Evolutionary conservation across 2,888 invertebrate genomes (phyloP), one percentile per base, ranked within the genome.

Genomic region (Sialis lutaria): DNA sequence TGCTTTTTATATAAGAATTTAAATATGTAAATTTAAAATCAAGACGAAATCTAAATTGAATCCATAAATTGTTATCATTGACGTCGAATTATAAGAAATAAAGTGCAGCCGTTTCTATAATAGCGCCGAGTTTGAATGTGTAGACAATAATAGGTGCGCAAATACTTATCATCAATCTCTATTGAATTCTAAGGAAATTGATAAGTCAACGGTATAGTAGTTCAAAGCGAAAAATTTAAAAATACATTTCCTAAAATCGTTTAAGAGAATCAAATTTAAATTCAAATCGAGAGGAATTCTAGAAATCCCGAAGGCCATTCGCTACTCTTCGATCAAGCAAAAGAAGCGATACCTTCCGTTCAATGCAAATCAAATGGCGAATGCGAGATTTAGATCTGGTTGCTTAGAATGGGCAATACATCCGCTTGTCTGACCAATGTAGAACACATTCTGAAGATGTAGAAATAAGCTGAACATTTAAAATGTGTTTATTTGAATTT

Each of bases 281-380:
- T 45, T 45, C 45, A 45, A 45, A 45, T 43, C 22, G 45, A 33
- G 35, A 33, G 35, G 35, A 37, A 37, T 37, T 37, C 37, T 37
- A 12, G 45, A 45, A 45, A 45, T 45, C 45, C 45, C 45, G 45
- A 45, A 35, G 45, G 45, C 45, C 13, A 45, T 45, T 45, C 45
- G 34, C 45, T 35, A 31, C 31, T 45, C n/a, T 31, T 42, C 42
- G 42, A 42, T 42, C 42, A 37, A 37, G 22, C 37, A 12, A n/a
- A 12, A 37, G 31, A 31, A 30, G 30, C 42, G 30, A 42, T 31
- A 45, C 45, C 64, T 58, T 64, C 62, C 63, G 50, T 47, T 61
- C 63, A 61, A 64, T 64, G 64, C 65, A 64, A 65, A 65, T 65
- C 62, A 62, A 64, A 64, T 56, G 62, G 61, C 50, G 47, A 45